phyloP scores from a whole-genome alignment of 2,797 vertebrate species.

The Cirrhinus molitorella region DNA sequence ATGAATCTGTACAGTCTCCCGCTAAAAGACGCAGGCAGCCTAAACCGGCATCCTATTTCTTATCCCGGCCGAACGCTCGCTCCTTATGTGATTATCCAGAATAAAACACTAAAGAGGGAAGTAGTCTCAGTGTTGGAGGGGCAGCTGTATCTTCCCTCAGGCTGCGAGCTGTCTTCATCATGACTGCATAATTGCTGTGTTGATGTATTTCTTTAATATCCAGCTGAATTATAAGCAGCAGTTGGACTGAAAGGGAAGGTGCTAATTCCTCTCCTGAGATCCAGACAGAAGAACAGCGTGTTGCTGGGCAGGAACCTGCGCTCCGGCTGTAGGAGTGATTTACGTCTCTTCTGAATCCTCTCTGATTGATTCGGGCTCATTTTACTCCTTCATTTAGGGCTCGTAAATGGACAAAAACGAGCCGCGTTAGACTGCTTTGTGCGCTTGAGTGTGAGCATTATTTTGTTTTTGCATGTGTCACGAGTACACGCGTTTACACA shows the following conservation, averaged over 20 bases:
- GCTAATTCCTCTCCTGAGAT: slow-evolving; percentile 46
- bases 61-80: slow-evolving; percentile 1
- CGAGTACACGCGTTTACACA: not conserved
- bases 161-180: slow-evolving; percentile 61
- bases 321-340: slow-evolving; percentile 30
- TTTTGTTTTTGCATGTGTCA: slow-evolving; percentile 4
- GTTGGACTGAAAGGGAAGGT: slow-evolving; percentile 41
- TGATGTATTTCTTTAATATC: slow-evolving; percentile 81
- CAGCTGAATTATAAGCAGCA: slow-evolving; percentile 65
- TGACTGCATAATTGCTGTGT: slow-evolving; percentile 71
- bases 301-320: slow-evolving; percentile 37
- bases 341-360: slow-evolving; percentile 32
- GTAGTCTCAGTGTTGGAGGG: slow-evolving; percentile 33
- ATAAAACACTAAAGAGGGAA: slow-evolving; percentile 35
- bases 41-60: slow-evolving; percentile 47
- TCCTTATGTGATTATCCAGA: slow-evolving; percentile 42
- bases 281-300: slow-evolving; percentile 24
- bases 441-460: not conserved
- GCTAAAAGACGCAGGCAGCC: slow-evolving; percentile 5
- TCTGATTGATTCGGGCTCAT: slow-evolving; percentile 39
- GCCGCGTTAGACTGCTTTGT: not conserved
- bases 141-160: slow-evolving; percentile 61
- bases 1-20: slow-evolving; percentile 10
- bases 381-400: slow-evolving; percentile 28
- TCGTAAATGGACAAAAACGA: slow-evolving; percentile 26